Conservation (phyloP, 2,797 vertebrate species). For the Hyperoplus lanceolatus region DNA sequence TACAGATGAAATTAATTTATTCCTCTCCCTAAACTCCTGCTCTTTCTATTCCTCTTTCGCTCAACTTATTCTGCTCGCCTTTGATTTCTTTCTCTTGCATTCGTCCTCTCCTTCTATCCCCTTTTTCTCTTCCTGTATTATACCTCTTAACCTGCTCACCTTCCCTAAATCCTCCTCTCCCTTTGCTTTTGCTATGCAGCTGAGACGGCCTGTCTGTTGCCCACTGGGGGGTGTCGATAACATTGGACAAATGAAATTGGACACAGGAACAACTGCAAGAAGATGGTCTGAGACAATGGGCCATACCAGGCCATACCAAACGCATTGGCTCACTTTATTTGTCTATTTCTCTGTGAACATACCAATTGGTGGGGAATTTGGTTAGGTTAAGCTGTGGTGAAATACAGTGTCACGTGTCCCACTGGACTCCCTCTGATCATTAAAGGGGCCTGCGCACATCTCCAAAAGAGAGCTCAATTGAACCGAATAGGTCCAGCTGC, state of each 20-base stretch:
- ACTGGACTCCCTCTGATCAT: constrained; percentile 30
- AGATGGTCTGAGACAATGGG: constrained; percentile 40
- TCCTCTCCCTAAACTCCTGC: constrained; percentile 49
- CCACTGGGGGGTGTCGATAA: constrained; percentile 42
- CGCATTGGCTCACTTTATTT: constrained; percentile 30
- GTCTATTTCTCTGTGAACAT: constrained; percentile 35
- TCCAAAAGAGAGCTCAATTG: constrained; percentile 31
- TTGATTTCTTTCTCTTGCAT: constrained; percentile 42
- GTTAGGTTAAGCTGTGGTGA: constrained; percentile 19
- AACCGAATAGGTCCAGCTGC: constrained; percentile 35
- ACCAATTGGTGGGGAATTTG: constrained; percentile 15
- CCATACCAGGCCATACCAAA: neutral
- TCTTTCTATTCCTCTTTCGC: constrained; percentile 35
- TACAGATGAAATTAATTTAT: constrained; percentile 71
- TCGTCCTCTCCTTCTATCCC: constrained; percentile 15
- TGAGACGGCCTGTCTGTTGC: constrained; percentile 57
- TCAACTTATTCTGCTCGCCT: constrained; percentile 55
- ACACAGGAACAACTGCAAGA: constrained; percentile 59
- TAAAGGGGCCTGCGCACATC: constrained; percentile 26
- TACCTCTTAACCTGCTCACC: constrained; percentile 52
- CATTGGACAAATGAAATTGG: constrained; percentile 69
- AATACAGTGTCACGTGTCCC: constrained; percentile 31
- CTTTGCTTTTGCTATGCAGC: constrained; percentile 60
- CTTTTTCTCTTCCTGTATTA: constrained; percentile 39
- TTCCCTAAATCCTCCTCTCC: constrained; percentile 21